Evolutionary conservation across 2,797 vertebrate genomes (phyloP).

Genomic region (Sarcoramphus papa): DNA sequence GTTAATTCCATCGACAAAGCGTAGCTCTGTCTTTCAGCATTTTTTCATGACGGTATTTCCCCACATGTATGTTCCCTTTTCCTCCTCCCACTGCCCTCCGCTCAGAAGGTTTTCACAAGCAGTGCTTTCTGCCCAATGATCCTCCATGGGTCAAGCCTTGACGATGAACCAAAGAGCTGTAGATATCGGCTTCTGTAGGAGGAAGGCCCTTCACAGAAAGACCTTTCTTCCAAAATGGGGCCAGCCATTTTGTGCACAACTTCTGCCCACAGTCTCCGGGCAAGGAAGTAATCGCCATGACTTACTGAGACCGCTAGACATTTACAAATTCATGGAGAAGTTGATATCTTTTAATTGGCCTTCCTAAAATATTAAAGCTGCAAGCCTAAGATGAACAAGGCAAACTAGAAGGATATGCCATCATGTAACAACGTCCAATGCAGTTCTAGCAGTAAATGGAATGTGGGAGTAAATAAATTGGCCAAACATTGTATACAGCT

Average conservation of each 20-base stretch:
- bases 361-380: not conserved
- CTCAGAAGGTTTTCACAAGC: not conserved
- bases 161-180: not conserved
- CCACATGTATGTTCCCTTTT: not conserved
- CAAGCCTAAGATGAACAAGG: not conserved
- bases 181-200: not conserved
- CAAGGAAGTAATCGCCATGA: not conserved
- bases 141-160: not conserved
- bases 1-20: slow-evolving; percentile 59
- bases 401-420: not conserved
- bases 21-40: slow-evolving; percentile 17
- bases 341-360: not conserved
- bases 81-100: not conserved
- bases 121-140: not conserved
- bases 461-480: not conserved
- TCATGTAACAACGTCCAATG: not conserved
- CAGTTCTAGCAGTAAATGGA: not conserved
- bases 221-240: not conserved
- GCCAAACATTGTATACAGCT: not conserved
- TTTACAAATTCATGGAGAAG: not conserved
- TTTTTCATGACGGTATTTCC: not conserved
- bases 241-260: not conserved
- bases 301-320: not conserved
- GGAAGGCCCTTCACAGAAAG: not conserved
- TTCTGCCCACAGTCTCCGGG: not conserved